Evolutionary conservation across 1,140 invertebrate genomes (phyloP), one percentile per base, ranked within the genome.

Genomic region (Lepidurus couesii): DNA sequence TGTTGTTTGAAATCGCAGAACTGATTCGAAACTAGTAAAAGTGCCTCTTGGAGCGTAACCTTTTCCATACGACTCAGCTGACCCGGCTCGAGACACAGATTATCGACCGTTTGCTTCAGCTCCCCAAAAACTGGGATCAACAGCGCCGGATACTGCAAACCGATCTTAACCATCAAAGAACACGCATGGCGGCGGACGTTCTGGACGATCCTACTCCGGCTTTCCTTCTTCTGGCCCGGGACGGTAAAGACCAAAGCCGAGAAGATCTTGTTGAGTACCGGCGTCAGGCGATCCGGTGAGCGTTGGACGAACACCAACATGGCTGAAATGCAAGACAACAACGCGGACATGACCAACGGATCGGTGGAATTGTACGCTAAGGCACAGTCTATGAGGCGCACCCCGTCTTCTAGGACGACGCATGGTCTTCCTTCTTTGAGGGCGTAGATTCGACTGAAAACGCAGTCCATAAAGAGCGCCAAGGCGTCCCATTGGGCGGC

Each of bases 281-380:
- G 88, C 0, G 92, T 91, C 74, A 96, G 82, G 1, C 76, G 76
- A n/a, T 79, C 65, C 5, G 73, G n/a, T 44, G 74, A 1, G 92
- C 92, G 89, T 92, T 94, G 81, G 91, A 97, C 87, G 84, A 96
- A 96, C 10, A 95, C 92, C 84, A 96, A 95, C 0, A 97, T 87
- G 0, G 93, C 92, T 21, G 95, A 96, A 78, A 97, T 93, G 84
- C 94, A 94, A 0, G 95, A 96, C 1, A 97, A 85, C 47, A 95
- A 84, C 75, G 91, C 89, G 1, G 94, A 96, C 13, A 95, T 85
- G 42, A 96, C 88, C 74, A 94, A 86, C 13, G 93, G 90, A 85
- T 93, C 90, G 24, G 88, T 87, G 0, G 93, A 93, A 76, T 92
- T 88, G 82, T 92, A 90, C 42, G 87, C 86, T 34, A 97, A 86